A percentile compares a stretch with the other conserved stretches of the same genome.
Evolutionary conservation across 2,888 invertebrate species (phyloP).

Genomic region (Coelogynopora nodosa): DNA sequence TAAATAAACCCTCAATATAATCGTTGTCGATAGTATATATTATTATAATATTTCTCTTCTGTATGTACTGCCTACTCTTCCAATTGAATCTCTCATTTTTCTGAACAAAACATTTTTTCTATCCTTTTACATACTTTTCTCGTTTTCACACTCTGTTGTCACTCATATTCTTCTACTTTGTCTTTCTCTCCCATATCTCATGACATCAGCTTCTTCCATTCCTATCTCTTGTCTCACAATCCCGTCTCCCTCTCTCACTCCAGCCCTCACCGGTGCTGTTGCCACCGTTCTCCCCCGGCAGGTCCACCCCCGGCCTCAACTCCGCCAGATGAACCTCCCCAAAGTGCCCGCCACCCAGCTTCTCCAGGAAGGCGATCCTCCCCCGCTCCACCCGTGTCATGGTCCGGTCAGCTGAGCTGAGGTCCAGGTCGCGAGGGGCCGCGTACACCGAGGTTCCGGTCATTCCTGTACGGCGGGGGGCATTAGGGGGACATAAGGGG

Average conservation of each 20-base stretch:
- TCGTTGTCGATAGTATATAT: no score
- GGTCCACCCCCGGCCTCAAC: background rate
- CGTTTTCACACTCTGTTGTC: no score
- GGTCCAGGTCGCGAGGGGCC: background rate
- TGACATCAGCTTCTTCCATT: no score
- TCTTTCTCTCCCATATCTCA: no score
- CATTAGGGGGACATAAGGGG: background rate
- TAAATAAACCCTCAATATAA: no score
- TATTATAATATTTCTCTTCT: no score
- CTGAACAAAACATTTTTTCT: background rate
- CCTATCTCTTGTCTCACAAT: no score
- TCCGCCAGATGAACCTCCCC: conserved; percentile 69
- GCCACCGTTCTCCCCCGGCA: background rate
- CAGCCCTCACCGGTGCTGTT: background rate
- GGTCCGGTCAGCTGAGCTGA: background rate
- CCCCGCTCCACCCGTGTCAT: background rate
- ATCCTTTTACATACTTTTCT: no score
- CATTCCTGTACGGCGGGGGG: background rate
- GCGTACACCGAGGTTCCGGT: conserved; percentile 1
- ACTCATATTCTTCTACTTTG: no score
- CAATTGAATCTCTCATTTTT: no score
- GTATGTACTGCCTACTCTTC: no score
- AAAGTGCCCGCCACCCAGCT: conserved; percentile 80
- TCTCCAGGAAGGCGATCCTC: conserved; percentile 69
- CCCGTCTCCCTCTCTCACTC: no score